Conservation (phyloP, 1,140 invertebrate genomes). For the Physella acuta region DNA sequence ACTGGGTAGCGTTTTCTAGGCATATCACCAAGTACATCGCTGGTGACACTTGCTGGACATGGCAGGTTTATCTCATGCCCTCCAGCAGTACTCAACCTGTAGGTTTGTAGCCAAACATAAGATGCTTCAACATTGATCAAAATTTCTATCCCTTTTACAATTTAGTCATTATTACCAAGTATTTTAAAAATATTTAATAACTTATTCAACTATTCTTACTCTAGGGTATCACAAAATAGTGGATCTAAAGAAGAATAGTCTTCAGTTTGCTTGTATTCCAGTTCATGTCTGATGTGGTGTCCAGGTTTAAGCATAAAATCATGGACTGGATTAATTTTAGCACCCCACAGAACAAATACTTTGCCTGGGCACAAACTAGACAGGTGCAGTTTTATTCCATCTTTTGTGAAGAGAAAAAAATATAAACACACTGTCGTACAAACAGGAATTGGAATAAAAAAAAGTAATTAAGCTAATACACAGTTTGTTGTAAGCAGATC, state of each 20-base stretch:
- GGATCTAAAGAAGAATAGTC: neutral
- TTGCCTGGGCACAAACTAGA: slow-evolving; percentile 13
- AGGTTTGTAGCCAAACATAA: neutral
- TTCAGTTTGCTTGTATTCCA: neutral
- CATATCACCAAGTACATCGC: slow-evolving; percentile 15
- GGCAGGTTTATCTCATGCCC: slow-evolving; percentile 3
- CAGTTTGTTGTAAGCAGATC: too few species aligned
- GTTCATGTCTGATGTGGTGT: neutral
- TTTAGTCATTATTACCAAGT: neutral
- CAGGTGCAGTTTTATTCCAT: slow-evolving; percentile 6
- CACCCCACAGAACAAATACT: slow-evolving; percentile 18
- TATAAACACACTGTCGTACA: too few species aligned
- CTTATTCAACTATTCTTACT: too few species aligned
- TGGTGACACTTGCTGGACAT: slow-evolving; percentile 12
- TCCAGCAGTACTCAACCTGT: neutral
- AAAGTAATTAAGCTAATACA: too few species aligned
- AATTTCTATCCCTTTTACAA: neutral
- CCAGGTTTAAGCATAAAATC: slow-evolving; percentile 18
- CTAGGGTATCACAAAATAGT: neutral
- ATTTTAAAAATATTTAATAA: neutral
- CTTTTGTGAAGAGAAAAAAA: too few species aligned
- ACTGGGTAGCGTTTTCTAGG: slow-evolving; percentile 21
- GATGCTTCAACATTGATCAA: neutral
- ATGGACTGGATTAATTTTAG: slow-evolving; percentile 15
- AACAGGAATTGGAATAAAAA: too few species aligned